Conservation (phyloP, 2,113 vertebrate genomes). For the Irena cyanogastra region DNA sequence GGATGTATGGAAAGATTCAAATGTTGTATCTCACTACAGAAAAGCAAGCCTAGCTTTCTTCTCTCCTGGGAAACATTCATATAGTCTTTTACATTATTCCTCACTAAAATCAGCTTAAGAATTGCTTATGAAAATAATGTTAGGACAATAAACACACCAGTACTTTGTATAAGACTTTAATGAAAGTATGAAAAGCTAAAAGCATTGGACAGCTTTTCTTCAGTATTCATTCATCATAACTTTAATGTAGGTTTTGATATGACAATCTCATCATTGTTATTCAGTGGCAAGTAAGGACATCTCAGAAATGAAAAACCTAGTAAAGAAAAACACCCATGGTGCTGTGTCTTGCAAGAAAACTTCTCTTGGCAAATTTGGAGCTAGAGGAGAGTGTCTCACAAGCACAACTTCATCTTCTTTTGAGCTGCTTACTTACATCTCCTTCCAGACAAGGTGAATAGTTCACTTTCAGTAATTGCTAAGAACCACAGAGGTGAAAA, state of each 20-base stretch:
- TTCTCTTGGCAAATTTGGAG: not conserved
- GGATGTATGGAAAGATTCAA: not conserved
- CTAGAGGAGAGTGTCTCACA: not conserved
- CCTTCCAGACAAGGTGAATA: not conserved
- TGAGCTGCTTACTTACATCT: not conserved
- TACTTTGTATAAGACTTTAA: not conserved
- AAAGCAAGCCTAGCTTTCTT: not conserved
- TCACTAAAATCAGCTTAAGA: not conserved
- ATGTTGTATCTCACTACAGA: not conserved
- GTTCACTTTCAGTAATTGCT: not conserved
- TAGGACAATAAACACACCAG: not conserved
- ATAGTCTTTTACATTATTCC: not conserved
- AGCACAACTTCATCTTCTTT: not conserved
- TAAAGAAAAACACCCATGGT: not conserved
- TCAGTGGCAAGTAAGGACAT: not conserved
- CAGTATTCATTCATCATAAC: not conserved
- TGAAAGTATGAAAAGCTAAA: not conserved
- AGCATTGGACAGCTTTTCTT: not conserved
- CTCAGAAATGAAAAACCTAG: not conserved
- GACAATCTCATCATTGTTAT: not conserved
- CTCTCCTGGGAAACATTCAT: not conserved
- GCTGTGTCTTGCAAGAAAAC: not conserved
- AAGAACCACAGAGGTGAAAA: not conserved
- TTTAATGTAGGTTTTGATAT: not conserved
- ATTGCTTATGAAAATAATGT: not conserved